Conservation (phyloP, 2,888 invertebrate species). For the Ormyrus rosae region DNA sequence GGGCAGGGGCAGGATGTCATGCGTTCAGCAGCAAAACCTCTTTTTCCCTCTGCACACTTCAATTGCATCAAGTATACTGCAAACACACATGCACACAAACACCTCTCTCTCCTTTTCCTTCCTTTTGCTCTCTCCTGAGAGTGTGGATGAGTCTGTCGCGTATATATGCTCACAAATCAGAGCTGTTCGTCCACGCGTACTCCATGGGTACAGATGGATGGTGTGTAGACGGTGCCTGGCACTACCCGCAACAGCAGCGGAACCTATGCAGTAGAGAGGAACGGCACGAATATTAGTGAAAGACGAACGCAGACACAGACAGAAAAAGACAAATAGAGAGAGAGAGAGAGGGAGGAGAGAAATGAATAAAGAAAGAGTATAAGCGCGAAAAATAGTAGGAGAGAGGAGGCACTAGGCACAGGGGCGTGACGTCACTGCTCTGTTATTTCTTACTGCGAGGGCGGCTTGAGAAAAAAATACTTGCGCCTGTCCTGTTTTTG, state of each 20-base stretch:
- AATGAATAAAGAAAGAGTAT: neutral
- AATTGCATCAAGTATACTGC: conserved; percentile 8
- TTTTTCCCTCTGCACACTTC: conserved; percentile 8
- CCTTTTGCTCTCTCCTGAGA: conserved; percentile 13
- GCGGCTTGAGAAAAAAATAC: neutral
- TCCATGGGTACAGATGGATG: neutral
- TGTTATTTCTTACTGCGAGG: conserved; percentile 9
- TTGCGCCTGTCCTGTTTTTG: neutral
- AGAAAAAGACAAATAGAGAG: conserved; percentile 7
- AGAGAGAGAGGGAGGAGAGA: neutral
- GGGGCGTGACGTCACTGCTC: conserved; percentile 22
- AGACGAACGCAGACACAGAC: neutral
- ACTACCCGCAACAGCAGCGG: conserved; percentile 28
- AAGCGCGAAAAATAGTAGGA: neutral
- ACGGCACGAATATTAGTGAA: neutral
- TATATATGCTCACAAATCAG: conserved; percentile 22
- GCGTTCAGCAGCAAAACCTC: neutral
- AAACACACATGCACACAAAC: neutral
- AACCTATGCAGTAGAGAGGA: neutral
- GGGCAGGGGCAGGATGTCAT: conserved; percentile 18
- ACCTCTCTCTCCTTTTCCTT: conserved; percentile 8
- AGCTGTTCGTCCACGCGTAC: neutral
- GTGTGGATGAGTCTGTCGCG: neutral
- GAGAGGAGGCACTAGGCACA: neutral
- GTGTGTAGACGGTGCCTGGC: conserved; percentile 33